Conservation (phyloP, 2,888 invertebrate species). For the Sarcophaga subvicina region DNA sequence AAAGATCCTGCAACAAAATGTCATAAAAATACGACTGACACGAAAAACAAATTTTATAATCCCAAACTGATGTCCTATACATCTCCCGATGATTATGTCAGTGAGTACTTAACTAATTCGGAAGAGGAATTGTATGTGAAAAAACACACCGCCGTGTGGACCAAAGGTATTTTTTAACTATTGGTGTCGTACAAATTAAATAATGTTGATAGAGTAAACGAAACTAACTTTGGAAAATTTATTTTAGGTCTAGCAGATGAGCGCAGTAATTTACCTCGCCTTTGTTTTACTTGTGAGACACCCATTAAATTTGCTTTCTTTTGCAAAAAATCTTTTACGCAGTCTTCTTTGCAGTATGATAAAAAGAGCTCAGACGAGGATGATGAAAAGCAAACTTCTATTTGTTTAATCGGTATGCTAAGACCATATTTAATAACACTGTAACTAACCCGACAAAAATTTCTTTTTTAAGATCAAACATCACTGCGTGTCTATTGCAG, state of each 20-base stretch:
- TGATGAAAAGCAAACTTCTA: constrained; percentile 74
- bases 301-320: constrained; percentile 91
- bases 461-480: constrained; percentile 84
- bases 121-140: constrained; percentile 95
- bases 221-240: no score
- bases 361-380: constrained; percentile 65
- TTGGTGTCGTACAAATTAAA: no score
- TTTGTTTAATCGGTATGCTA: constrained; percentile 78
- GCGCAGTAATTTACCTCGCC: constrained; percentile 75
- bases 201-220: no score
- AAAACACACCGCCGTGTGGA: constrained; percentile 93
- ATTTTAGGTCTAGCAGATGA: constrained; percentile 73
- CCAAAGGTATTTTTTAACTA: constrained; percentile 82
- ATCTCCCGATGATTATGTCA: constrained; percentile 75
- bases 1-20: constrained; percentile 1
- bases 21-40: not conserved
- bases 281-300: constrained; percentile 91
- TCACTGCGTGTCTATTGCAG: constrained; percentile 90
- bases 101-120: constrained; percentile 81
- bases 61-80: constrained; percentile 2
- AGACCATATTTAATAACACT: not conserved
- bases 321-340: constrained; percentile 84
- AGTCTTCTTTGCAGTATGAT: constrained; percentile 14
- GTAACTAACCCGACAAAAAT: not conserved
- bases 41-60: constrained; percentile 22